Conservation (phyloP, 2,797 vertebrate species). For the Urophycis tenuis region DNA sequence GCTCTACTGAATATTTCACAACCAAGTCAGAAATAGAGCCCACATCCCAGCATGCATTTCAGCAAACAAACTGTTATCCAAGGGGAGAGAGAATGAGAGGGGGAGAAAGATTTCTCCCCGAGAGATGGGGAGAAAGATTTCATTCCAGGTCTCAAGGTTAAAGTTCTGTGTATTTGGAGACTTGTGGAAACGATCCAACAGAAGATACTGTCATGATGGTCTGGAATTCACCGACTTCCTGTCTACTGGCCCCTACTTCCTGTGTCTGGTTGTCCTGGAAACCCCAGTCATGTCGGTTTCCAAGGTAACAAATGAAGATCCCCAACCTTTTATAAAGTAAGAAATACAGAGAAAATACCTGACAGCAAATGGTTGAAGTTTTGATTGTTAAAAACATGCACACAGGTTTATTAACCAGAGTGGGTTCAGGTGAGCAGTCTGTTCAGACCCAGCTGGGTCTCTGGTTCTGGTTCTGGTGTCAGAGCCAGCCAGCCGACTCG, state of each 20-base stretch:
- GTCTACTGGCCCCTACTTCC: background rate
- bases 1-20: background rate
- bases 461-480: background rate
- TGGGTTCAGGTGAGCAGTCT: no score
- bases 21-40: background rate
- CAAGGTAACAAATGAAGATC: slow-evolving; percentile 6
- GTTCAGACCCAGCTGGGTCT: no score
- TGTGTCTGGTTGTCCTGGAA: background rate
- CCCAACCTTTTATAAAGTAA: background rate
- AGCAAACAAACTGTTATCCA: background rate
- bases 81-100: background rate
- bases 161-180: background rate
- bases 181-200: no score
- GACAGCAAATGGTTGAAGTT: background rate
- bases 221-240: background rate
- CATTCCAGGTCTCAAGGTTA: no score
- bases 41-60: background rate
- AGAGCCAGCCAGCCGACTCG: background rate
- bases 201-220: background rate
- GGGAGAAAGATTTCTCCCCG: no score
- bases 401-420: background rate
- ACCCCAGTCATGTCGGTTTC: background rate
- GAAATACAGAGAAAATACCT: background rate
- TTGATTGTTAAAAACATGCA: background rate
- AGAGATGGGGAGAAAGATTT: no score